phyloP scores from a whole-genome alignment of 2,888 invertebrate genomes.

The Agrotis ipsilon region DNA sequence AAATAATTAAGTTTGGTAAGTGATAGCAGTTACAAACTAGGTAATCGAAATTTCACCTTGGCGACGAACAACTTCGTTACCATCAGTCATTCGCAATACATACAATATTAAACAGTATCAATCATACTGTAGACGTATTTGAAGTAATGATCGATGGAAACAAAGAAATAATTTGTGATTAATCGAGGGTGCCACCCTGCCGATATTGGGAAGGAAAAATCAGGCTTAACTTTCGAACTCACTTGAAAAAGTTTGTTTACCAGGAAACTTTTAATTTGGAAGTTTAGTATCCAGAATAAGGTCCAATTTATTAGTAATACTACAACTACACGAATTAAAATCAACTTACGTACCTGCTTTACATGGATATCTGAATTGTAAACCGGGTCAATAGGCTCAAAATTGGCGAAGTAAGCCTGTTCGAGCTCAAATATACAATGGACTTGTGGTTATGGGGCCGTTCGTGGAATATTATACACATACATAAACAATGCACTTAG shows the following conservation, averaged over 20 bases:
- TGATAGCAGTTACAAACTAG: constrained; percentile 14
- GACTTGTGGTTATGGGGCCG: constrained; percentile 53
- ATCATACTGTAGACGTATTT: constrained; percentile 55
- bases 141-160: constrained; percentile 65
- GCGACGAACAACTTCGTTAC: constrained; percentile 23
- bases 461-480: constrained; percentile 59
- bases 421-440: constrained; percentile 62
- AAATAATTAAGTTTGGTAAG: constrained; percentile 20
- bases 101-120: constrained; percentile 61
- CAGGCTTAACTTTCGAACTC: constrained; percentile 15
- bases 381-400: constrained; percentile 65
- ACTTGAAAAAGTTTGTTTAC: constrained; percentile 26
- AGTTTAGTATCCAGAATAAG: constrained; percentile 1
- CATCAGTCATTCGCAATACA: constrained; percentile 45
- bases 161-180: constrained; percentile 58
- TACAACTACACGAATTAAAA: constrained; percentile 39
- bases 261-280: constrained; percentile 12
- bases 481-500: constrained; percentile 66
- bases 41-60: constrained; percentile 31
- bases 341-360: constrained; percentile 57
- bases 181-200: constrained; percentile 44
- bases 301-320: constrained; percentile 19
- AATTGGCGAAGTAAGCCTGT: constrained; percentile 62
- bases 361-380: constrained; percentile 57
- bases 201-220: constrained; percentile 40